These are phyloP conservation scores for Anabacerthia variegaticeps DNA, from an alignment of 2,797 vertebrate species.

Conservation along the genomic window DNA sequence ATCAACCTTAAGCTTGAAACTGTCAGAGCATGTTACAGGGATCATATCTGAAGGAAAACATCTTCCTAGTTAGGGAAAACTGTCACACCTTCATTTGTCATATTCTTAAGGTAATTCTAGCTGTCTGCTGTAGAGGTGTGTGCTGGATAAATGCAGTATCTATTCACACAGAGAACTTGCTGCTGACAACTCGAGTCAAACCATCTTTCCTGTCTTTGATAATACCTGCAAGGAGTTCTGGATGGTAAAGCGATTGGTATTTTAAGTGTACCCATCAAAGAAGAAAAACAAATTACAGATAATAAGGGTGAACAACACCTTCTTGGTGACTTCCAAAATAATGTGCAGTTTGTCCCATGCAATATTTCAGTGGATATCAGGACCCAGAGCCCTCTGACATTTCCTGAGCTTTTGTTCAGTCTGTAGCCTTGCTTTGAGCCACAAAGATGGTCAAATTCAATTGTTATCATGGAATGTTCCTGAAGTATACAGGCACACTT, in stretches of 20 bases:
- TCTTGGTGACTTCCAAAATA: not conserved
- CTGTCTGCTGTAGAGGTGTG: not conserved
- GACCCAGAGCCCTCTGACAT: not conserved
- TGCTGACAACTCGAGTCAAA: conserved; percentile 40
- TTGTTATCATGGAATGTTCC: not conserved
- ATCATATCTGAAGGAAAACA: not conserved
- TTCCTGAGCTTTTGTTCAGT: not conserved
- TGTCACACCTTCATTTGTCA: not conserved
- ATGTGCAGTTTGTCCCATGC: not conserved
- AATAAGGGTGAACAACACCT: not conserved
- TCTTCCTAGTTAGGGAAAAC: not conserved
- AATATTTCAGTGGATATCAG: not conserved
- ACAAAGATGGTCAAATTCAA: not conserved
- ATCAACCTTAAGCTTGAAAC: not conserved
- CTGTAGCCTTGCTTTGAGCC: not conserved
- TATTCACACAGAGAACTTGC: not conserved
- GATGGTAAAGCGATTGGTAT: not conserved
- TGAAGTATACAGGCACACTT: not conserved
- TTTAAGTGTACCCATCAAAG: not conserved
- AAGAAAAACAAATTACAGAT: not conserved
- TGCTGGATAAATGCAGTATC: not conserved
- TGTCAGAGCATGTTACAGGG: not conserved
- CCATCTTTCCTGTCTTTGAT: not conserved
- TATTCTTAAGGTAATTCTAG: conserved; percentile 15
- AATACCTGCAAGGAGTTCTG: not conserved